Conservation (phyloP, 2,888 invertebrate genomes). For the Synergus umbraculus region DNA sequence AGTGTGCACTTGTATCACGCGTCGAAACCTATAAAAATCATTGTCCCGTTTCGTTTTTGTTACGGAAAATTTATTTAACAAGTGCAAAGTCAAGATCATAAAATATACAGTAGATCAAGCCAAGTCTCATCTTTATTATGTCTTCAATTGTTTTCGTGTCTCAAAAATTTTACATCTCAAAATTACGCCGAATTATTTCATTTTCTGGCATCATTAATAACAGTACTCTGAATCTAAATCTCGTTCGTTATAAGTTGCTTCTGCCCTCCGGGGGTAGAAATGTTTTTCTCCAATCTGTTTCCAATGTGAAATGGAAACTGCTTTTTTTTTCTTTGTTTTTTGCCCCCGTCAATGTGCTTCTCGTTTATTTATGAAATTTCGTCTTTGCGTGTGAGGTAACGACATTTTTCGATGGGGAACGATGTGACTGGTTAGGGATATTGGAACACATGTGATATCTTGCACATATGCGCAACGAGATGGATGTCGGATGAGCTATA, state of each 20-base stretch:
- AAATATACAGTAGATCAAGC: neutral
- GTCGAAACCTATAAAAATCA: neutral
- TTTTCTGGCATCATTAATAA: too few relatives aligned
- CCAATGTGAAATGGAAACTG: neutral
- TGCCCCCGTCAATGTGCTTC: neutral
- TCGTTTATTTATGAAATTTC: slow-evolving; percentile 6
- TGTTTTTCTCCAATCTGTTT: neutral
- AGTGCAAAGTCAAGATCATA: neutral
- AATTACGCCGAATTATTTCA: too few relatives aligned
- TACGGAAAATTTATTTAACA: neutral
- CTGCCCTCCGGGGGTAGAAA: neutral
- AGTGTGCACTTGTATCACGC: neutral
- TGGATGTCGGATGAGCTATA: slow-evolving; percentile 4
- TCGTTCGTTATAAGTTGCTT: neutral
- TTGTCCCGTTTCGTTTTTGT: neutral
- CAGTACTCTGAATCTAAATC: neutral
- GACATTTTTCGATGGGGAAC: slow-evolving; percentile 13
- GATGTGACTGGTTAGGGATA: slow-evolving; percentile 23
- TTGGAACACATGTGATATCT: slow-evolving; percentile 37
- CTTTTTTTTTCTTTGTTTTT: neutral
- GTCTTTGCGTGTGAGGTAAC: neutral
- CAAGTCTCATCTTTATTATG: neutral
- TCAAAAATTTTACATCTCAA: too few relatives aligned
- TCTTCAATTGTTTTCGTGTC: too few relatives aligned
- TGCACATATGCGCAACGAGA: slow-evolving; percentile 22